Base-by-base conservation (phyloP, 2,888 invertebrate species). In the Aphidius colemani region DNA sequence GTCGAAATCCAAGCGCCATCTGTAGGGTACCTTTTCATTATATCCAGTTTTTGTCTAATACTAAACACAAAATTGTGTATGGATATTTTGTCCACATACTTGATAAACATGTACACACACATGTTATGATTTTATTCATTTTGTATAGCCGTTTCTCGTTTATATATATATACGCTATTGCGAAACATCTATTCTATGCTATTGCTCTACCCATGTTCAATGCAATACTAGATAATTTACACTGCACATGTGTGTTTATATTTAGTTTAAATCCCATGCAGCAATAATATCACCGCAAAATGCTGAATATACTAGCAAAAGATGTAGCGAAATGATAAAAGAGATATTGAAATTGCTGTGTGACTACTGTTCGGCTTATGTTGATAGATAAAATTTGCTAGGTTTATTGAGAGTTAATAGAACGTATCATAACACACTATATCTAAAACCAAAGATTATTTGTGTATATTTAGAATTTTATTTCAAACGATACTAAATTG, bases 21-120 rank as follows among this genome's bases (percentile, higher is more conserved):
- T 75, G 75, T 76, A 77, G 78, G 78, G 79, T 78, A 75, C 75
- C 72, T 75, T 78, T 73, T 77, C 79, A 80, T 80, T 80, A 81
- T 78, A 72, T 67, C 70, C 63, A 59, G 46, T 59, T 55, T 7
- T 13, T 41, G 45, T 30, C 45, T 59, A 44, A 30, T 30, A 5
- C 5, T 30, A 30, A 5, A 30, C 5, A 30, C 30, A 30, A 30
- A 30, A 30, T 30, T 30, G 30, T 30, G 30, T 30, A 30, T 30
- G 30, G 30, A 30, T 30, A 30, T 30, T 30, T 4, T 30, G 53
- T 61, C 59, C 55, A 60, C 61, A 50, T 62, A 45, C 57, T 18
- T 51, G 11, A 40, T 13, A 11, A 41, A 53, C 51, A 43, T 43
- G 57, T 44, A 60, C 30, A 55, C 30, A 60, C 45, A 39, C 44